Evolutionary conservation across 2,888 invertebrate genomes (phyloP).

Genomic region (Temnothorax ravouxi): DNA sequence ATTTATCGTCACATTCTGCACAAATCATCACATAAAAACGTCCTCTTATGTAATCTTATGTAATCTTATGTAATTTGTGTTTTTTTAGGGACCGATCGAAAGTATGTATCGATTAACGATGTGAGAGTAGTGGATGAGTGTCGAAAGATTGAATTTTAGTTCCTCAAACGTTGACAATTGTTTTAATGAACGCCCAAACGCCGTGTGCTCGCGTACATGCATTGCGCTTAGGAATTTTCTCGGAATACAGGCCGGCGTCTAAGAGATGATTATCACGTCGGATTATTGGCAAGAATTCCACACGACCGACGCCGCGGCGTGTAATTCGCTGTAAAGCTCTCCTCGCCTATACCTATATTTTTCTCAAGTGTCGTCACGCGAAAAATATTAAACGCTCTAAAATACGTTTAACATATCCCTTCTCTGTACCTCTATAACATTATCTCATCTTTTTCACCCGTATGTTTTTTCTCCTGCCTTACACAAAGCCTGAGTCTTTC

Average conservation of each 20-base stretch:
- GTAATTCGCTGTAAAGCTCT: background rate
- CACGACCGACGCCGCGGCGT: too few relatives aligned
- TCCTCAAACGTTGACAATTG: constrained; percentile 13
- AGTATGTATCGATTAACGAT: too few relatives aligned
- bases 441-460: background rate
- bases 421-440: background rate
- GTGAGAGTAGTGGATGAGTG: background rate
- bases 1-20: background rate
- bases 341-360: background rate
- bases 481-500: background rate
- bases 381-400: background rate
- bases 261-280: constrained; percentile 28
- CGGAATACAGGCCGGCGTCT: background rate
- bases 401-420: background rate
- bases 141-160: background rate
- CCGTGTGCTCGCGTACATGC: too few relatives aligned
- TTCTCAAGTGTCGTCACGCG: background rate
- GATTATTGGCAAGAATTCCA: constrained; percentile 23
- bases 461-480: background rate
- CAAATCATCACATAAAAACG: background rate
- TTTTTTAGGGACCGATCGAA: background rate
- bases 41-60: background rate
- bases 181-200: constrained; percentile 24
- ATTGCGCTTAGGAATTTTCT: constrained; percentile 16
- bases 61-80: constrained; percentile 1